phyloP scores from a whole-genome alignment of 2,113 vertebrate genomes.

The Cynopterus brachyotis region DNA sequence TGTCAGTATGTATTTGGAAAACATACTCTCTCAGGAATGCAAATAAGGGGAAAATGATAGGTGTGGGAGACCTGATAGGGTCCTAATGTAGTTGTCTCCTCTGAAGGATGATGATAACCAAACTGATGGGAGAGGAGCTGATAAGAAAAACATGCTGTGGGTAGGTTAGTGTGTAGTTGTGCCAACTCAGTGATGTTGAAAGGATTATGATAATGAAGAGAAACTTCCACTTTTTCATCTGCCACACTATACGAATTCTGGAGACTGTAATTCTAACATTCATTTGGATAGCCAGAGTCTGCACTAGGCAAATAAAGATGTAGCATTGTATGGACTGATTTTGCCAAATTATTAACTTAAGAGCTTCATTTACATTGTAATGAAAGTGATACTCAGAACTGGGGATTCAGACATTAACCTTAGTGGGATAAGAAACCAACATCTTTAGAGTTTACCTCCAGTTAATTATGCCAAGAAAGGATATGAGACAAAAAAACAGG shows the following conservation, averaged over 20 bases:
- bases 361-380: neutral
- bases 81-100: neutral
- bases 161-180: no score
- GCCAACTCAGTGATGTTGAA: neutral
- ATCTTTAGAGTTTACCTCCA: neutral
- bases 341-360: neutral
- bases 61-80: rapidly evolving
- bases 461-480: neutral
- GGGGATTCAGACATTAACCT: neutral
- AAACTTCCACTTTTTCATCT: neutral
- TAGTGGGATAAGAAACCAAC: neutral
- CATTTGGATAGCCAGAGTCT: neutral
- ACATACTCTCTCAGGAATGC: neutral
- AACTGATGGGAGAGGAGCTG: neutral
- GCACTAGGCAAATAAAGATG: neutral
- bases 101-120: neutral
- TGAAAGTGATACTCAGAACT: neutral
- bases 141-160: neutral
- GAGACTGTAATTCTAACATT: neutral
- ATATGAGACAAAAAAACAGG: neutral
- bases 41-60: neutral
- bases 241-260: neutral
- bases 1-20: neutral
- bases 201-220: neutral
- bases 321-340: neutral